Evolutionary conservation across 2,888 invertebrate genomes (phyloP), one percentile per base, ranked within the genome.

Genomic region (Frankliniella fusca): DNA sequence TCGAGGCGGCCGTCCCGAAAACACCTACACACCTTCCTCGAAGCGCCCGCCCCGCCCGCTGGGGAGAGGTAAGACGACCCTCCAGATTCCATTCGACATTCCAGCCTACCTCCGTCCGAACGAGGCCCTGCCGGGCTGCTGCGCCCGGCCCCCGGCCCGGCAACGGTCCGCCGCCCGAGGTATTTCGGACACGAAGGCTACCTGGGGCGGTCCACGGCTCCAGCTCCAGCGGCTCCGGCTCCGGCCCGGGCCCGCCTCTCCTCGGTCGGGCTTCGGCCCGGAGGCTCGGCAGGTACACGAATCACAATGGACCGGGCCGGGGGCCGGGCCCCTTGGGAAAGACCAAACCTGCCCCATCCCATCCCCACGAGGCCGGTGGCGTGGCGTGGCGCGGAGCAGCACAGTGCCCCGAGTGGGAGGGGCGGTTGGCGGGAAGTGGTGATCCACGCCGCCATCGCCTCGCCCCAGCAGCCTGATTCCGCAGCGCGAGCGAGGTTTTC

Each of bases 1-100:
- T n/a, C n/a, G 65, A 23, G 23, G 11, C 23, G 27, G 70, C 70
- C 23, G n/a, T 27, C 70, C 70, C 70, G 70, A 76, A 76, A 76
- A 76, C 70, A 76, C 70, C 70, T 76, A 76, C 70, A 76, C 70
- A 76, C 70, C 70, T 76, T 76, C 70, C 27, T 76, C 70, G 70
- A 76, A 76, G 70, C 23, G 23, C 27, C 27, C 23, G 23, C 70
- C 70, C 70, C 70, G 10, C 9, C 27, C 70, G 23, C 23, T 12
- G 70, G 2, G 23, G 70, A 76, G 54, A 20, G 38, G 38, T 18
- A 18, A 7, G 70, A 10, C 70, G 9, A 27, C 70, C 70, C 70
- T 27, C 70, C 70, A 23, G 27, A 76, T 76, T 76, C 70, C 70
- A 27, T 27, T 10, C 70, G 70, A 23, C 70, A 76, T 76, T 76